These are phyloP conservation scores for Geodia barretti DNA, from an alignment of 37 sponge, comb jelly and placozoan species.

Conservation along the genomic window DNA sequence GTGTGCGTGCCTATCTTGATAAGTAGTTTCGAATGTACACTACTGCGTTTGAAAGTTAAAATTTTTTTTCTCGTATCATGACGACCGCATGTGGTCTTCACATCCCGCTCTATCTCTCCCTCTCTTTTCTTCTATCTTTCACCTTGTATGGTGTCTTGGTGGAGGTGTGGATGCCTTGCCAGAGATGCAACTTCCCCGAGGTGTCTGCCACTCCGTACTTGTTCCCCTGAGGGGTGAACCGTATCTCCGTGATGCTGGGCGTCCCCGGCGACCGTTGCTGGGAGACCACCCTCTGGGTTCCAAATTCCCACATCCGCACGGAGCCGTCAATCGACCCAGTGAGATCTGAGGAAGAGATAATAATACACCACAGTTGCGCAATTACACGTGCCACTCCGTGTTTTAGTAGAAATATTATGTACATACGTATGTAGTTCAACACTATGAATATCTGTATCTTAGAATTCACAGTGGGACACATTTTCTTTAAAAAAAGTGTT, in stretches of 20 bases:
- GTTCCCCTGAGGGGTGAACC: slow-evolving; percentile 91
- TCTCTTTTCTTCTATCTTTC: too few relatives aligned
- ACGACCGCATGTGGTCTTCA: too few relatives aligned
- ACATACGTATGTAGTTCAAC: neutral
- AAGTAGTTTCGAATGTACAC: too few relatives aligned
- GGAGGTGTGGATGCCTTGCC: slow-evolving; percentile 77
- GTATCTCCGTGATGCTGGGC: slow-evolving; percentile 62
- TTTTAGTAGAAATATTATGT: neutral
- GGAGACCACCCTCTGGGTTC: slow-evolving; percentile 47
- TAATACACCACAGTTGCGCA: slow-evolving; percentile 12
- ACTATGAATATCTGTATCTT: too few relatives aligned
- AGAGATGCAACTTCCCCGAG: slow-evolving; percentile 68
- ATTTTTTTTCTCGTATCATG: too few relatives aligned
- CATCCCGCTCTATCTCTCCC: too few relatives aligned
- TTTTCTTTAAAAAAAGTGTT: too few relatives aligned
- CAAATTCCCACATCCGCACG: slow-evolving; percentile 84
- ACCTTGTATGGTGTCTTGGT: slow-evolving; percentile 2
- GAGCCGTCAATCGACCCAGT: slow-evolving; percentile 80
- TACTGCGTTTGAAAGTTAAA: too few relatives aligned
- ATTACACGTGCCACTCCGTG: neutral
- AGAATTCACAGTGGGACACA: too few relatives aligned
- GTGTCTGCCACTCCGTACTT: slow-evolving; percentile 87
- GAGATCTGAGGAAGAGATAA: slow-evolving; percentile 58
- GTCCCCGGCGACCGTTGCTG: slow-evolving; percentile 39
- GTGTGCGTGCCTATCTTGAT: too few relatives aligned